phyloP scores from a whole-genome alignment of 2,888 invertebrate genomes.

The Polyommatus icarus region DNA sequence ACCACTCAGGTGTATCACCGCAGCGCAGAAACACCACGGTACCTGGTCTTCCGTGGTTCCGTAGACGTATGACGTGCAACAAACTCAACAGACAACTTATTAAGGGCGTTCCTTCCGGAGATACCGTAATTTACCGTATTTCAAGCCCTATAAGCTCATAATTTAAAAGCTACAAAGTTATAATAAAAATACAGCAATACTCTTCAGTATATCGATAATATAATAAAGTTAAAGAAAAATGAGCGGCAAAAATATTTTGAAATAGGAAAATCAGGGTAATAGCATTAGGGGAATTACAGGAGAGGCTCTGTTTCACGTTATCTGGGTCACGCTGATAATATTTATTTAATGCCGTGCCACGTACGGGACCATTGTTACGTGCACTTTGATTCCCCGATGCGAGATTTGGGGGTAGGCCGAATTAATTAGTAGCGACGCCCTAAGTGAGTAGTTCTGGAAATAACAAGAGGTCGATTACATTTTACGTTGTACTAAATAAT shows the following conservation, averaged over 20 bases:
- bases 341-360: slow-evolving; percentile 42
- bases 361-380: slow-evolving; percentile 36
- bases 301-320: slow-evolving; percentile 36
- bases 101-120: too few relatives aligned
- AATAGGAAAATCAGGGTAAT: slow-evolving; percentile 25
- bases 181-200: too few relatives aligned
- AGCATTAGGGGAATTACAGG: slow-evolving; percentile 30
- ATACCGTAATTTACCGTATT: too few relatives aligned
- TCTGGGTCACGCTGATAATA: slow-evolving; percentile 40
- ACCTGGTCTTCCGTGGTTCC: too few relatives aligned
- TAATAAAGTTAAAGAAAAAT: slow-evolving; percentile 16
- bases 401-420: not conserved
- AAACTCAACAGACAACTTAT: too few relatives aligned
- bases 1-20: too few relatives aligned
- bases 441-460: not conserved
- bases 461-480: not conserved
- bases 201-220: too few relatives aligned
- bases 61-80: too few relatives aligned
- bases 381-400: slow-evolving; percentile 24
- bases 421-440: slow-evolving; percentile 16
- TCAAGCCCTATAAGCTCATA: too few relatives aligned
- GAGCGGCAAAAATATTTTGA: slow-evolving; percentile 16
- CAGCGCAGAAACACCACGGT: too few relatives aligned
- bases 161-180: too few relatives aligned
- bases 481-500: not conserved